Percentiles rank a stretch among this genome's conserved stretches.
Evolutionary conservation across 1,140 invertebrate genomes (phyloP).

Genomic region (Dendrolimus kikuchii): DNA sequence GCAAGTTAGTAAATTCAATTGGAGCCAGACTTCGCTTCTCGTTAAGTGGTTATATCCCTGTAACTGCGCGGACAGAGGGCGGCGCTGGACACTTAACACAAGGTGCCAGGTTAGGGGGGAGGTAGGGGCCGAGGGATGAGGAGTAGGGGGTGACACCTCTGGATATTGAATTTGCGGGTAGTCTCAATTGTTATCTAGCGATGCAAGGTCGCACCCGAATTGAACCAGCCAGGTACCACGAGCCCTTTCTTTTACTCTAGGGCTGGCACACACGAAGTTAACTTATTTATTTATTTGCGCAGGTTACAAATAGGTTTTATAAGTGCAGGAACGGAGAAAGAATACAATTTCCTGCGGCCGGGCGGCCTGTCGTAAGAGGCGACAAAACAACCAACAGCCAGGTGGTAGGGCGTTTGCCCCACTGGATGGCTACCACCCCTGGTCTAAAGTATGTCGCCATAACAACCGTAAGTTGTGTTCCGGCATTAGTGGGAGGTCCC

Average conservation of each 20-base stretch:
- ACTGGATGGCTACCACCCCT: too few species aligned
- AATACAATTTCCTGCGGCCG: too few species aligned
- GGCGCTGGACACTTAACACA: slow-evolving; percentile 47
- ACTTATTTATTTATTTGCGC: too few species aligned
- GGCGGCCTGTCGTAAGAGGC: too few species aligned
- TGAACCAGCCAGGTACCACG: slow-evolving; percentile 44
- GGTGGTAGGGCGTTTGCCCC: too few species aligned
- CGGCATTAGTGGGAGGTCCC: too few species aligned
- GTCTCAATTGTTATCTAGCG: slow-evolving; percentile 63
- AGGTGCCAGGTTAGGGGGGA: slow-evolving; percentile 27
- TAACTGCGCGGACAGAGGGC: slow-evolving; percentile 35
- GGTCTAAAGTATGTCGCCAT: too few species aligned
- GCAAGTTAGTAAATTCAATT: slow-evolving; percentile 62
- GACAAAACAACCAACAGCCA: too few species aligned
- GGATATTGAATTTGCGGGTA: slow-evolving; percentile 66
- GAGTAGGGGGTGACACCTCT: slow-evolving; percentile 40
- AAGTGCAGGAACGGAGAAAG: too few species aligned
- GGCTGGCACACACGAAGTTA: slow-evolving; percentile 21
- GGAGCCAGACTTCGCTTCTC: slow-evolving; percentile 53
- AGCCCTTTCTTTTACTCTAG: slow-evolving; percentile 55
- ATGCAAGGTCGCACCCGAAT: slow-evolving; percentile 54
- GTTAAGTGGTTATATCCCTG: slow-evolving; percentile 68
- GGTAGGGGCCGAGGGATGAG: slow-evolving; percentile 9
- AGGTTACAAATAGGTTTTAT: too few species aligned
- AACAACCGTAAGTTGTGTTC: too few species aligned